A percentile compares a stretch with the other conserved stretches of the same genome.
Conservation (phyloP, 2,888 invertebrate genomes). For the Oscheius onirici region DNA sequence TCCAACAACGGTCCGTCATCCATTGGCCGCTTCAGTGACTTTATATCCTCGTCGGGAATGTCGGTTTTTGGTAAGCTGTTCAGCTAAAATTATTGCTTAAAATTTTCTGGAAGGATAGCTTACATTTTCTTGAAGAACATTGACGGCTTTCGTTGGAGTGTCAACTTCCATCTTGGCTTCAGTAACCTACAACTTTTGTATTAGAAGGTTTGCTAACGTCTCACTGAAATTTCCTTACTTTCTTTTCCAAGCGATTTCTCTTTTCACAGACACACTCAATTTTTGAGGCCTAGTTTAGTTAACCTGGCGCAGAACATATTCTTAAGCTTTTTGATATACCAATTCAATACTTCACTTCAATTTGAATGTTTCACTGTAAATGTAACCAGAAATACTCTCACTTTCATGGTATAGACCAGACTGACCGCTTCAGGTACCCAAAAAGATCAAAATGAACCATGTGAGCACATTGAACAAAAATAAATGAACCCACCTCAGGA, state of each 20-base stretch:
- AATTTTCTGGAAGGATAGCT: not conserved
- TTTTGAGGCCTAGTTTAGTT: too few species aligned
- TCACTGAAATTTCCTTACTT: too few species aligned
- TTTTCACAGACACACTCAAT: too few species aligned
- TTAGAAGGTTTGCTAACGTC: too few species aligned
- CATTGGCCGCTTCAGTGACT: constrained; percentile 1
- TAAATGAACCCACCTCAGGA: not conserved
- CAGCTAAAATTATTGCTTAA: not conserved
- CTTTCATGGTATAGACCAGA: too few species aligned
- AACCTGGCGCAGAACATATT: too few species aligned
- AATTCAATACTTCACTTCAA: constrained; percentile 33
- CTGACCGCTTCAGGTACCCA: too few species aligned
- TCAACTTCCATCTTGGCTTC: not conserved
- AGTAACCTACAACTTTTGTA: too few species aligned
- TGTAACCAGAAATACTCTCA: not conserved
- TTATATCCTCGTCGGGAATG: constrained; percentile 1
- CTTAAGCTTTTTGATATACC: too few species aligned
- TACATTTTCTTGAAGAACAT: constrained; percentile 8
- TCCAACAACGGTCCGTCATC: not conserved
- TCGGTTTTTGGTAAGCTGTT: constrained; percentile 3
- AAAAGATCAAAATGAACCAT: too few species aligned
- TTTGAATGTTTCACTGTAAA: not conserved
- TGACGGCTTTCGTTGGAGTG: not conserved
- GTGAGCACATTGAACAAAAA: too few species aligned
- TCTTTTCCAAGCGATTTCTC: too few species aligned